Evolutionary conservation across 2,797 vertebrate species (phyloP), one percentile per base, ranked within the genome.

Genomic region (Hemibagrus guttatus): DNA sequence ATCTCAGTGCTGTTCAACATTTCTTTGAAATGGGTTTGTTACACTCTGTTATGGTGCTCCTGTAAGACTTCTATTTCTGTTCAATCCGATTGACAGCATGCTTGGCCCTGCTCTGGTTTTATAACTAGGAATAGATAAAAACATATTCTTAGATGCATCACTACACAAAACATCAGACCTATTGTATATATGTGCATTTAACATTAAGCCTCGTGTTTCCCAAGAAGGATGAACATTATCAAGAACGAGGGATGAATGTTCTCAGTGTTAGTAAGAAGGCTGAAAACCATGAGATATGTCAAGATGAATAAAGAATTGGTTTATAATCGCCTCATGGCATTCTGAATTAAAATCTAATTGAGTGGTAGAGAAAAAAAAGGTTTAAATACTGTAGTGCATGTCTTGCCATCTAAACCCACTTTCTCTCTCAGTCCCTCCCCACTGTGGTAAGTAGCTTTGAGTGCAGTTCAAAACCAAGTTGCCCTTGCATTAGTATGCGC

Each of bases 11-110:
- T 79, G 56, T 79, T 79, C 31, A 39, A 31, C 54, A 3, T 39
- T 39, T 19, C 76, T 79, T 79, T 79, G 54, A 79, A 59, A 61
- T 61, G 58, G 58, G 54, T 16, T 39, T 61, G 54, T 59, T 78
- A 23, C 28, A 35, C 76, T 35, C 19, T 61, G 56, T 58, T 80
- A 61, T 42, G 58, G 19, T 80, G 58, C 23, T 61, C 13, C 21
- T 80, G 78, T 61, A 80, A 58, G 35, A 61, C 35, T 14, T 31
- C 75, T 78, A 78, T 78, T 59, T 79, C 56, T 59, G 76, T 59
- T 59, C 54, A 13, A 11, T 39, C 54, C 23, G 16, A 26, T 39
- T 59, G 19, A 79, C 9, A 79, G 56, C 19, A 14, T 79, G 76
- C 12, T 28, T 39, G 54, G 54, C 11, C 31, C 35, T 59, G 56